A percentile compares a stretch with the other conserved stretches of the same genome.
Conservation (phyloP, 2,797 vertebrate species). For the Halcyon smyrnensis region DNA sequence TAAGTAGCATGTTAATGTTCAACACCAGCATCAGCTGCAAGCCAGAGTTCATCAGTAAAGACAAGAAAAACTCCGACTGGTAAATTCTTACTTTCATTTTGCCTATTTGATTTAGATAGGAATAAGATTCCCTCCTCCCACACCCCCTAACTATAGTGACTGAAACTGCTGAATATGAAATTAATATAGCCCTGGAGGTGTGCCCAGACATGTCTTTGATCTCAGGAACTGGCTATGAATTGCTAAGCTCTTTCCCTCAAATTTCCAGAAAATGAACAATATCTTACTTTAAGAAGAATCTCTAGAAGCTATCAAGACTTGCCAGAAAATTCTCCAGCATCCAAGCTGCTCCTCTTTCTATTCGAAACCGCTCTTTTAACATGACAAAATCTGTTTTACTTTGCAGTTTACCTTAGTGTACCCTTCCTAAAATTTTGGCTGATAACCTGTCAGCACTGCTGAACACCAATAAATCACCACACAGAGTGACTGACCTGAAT, state of each 20-base stretch:
- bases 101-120: neutral
- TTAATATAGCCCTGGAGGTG: neutral
- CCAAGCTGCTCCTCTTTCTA: neutral
- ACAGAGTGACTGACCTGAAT: fast-evolving
- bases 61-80: neutral
- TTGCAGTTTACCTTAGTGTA: neutral
- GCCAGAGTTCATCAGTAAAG: neutral
- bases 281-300: neutral
- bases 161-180: neutral
- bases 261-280: neutral
- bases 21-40: neutral
- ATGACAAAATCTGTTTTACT: neutral
- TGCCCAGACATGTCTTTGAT: neutral
- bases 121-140: neutral
- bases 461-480: neutral
- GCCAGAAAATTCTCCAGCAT: neutral
- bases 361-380: neutral
- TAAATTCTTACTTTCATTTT: neutral
- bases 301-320: neutral
- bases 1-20: neutral
- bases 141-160: neutral
- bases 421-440: neutral
- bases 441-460: neutral
- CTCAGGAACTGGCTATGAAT: neutral
- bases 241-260: neutral